Percentiles rank a stretch among this genome's conserved stretches.
phyloP scores from a whole-genome alignment of 2,888 invertebrate species.

The Drosophila austrosaltans region DNA sequence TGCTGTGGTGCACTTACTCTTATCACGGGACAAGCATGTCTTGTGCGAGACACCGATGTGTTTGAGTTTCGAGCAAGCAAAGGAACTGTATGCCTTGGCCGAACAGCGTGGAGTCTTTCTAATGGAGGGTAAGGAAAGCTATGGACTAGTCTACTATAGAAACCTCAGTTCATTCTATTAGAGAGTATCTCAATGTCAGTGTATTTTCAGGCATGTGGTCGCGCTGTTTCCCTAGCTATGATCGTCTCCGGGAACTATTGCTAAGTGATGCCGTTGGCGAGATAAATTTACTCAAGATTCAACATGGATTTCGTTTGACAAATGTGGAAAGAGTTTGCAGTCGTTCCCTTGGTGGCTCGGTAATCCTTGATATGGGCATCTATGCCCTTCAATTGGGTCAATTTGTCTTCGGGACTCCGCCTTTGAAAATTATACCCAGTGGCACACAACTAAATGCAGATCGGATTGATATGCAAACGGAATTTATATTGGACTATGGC shows the following conservation, averaged over 20 bases:
- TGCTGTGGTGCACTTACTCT: constrained; percentile 88
- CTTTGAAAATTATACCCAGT: constrained; percentile 87
- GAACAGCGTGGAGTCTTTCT: constrained; percentile 89
- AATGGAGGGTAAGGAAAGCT: constrained; percentile 87
- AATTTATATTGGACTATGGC: constrained; percentile 78
- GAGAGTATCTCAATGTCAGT: not conserved
- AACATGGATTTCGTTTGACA: constrained; percentile 59
- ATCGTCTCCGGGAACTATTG: constrained; percentile 88
- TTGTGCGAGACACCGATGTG: constrained; percentile 96
- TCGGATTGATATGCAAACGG: constrained; percentile 86
- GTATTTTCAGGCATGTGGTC: constrained; percentile 88
- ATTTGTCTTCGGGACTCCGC: constrained; percentile 88
- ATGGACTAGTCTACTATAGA: too few relatives aligned
- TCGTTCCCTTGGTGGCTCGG: constrained; percentile 91
- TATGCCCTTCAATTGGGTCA: constrained; percentile 90
- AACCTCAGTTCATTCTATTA: too few relatives aligned
- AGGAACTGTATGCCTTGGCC: constrained; percentile 88
- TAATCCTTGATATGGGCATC: constrained; percentile 90
- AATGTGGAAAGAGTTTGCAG: constrained; percentile 79
- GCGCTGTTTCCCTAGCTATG: constrained; percentile 91
- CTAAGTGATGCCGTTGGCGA: constrained; percentile 88
- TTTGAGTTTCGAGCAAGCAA: constrained; percentile 89
- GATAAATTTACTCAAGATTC: constrained; percentile 85
- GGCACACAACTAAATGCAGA: constrained; percentile 88
- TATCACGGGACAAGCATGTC: constrained; percentile 92